These are phyloP conservation scores for Noturus placidus DNA, from an alignment of 2,113 vertebrate genomes.

Conservation along the genomic window DNA sequence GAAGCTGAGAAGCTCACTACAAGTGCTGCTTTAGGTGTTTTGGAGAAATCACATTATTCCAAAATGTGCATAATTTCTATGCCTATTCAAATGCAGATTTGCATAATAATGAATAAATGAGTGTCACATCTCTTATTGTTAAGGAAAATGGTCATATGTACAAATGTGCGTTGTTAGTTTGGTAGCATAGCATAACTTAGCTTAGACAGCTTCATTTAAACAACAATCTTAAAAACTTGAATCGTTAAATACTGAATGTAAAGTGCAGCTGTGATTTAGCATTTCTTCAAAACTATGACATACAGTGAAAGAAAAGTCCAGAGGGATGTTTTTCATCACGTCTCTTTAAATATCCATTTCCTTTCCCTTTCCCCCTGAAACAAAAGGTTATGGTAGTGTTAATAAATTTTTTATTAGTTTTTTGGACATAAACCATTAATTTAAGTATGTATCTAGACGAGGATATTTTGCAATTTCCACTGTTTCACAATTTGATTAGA, in stretches of 20 bases:
- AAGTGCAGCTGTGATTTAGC: background rate
- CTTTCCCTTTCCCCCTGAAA: background rate
- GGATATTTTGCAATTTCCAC: too few relatives aligned
- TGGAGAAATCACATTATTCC: background rate
- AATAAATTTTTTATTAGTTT: background rate
- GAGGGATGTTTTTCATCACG: background rate
- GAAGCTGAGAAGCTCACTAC: background rate
- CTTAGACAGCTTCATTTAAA: background rate
- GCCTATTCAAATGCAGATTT: background rate
- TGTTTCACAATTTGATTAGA: background rate
- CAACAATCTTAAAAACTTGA: background rate
- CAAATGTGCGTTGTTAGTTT: too few relatives aligned
- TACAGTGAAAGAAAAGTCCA: background rate
- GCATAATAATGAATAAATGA: background rate
- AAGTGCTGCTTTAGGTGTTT: background rate
- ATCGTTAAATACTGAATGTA: background rate
- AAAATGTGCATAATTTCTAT: background rate
- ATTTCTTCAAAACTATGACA: background rate
- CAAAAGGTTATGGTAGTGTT: background rate
- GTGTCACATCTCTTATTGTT: background rate
- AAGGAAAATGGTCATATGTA: background rate
- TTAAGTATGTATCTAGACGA: too few relatives aligned
- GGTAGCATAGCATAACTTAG: background rate
- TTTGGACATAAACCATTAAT: background rate
- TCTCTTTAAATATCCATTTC: conserved; percentile 25